Percentiles rank a stretch among this genome's conserved stretches.
Evolutionary conservation across 2,113 vertebrate species (phyloP).

Genomic region (Lycaon pictus): DNA sequence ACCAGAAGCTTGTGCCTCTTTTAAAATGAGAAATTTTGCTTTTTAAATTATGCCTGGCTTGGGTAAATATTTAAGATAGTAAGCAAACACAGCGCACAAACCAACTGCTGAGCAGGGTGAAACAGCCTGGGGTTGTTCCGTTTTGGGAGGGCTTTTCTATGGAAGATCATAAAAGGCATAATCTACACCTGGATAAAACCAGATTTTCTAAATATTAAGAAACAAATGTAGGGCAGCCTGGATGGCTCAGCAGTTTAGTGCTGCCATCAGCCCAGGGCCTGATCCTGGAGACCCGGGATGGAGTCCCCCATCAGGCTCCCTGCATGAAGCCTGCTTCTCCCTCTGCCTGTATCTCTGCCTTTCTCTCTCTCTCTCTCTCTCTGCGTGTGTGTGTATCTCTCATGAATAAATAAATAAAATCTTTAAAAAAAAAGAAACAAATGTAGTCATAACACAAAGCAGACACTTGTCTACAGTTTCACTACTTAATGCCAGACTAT

Average conservation of each 20-base stretch:
- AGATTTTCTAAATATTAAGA: conserved; percentile 61
- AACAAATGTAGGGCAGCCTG: conserved; percentile 24
- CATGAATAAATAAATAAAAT: too few species aligned
- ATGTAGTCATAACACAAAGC: conserved; percentile 43
- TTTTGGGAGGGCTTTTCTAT: not conserved
- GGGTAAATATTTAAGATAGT: conserved; percentile 57
- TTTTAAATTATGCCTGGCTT: conserved; percentile 54
- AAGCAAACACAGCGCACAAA: conserved; percentile 48
- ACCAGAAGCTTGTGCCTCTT: conserved; percentile 18
- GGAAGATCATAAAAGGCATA: conserved; percentile 43
- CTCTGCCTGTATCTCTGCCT: too few species aligned
- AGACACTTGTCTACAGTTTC: conserved; percentile 45
- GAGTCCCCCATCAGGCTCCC: too few species aligned
- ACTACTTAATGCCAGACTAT: conserved; percentile 23
- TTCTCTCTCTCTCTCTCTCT: too few species aligned
- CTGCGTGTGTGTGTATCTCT: too few species aligned
- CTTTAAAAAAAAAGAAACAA: conserved; percentile 28
- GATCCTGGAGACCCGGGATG: too few species aligned
- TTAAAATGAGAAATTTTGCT: conserved; percentile 62
- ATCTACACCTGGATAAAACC: conserved; percentile 45
- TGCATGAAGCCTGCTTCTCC: too few species aligned
- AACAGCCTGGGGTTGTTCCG: not conserved
- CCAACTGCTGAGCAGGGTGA: conserved; percentile 1
- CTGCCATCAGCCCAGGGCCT: too few species aligned
- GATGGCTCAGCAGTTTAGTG: too few species aligned